Conservation (phyloP, 2,797 vertebrate species). For the Garrulus glandarius region DNA sequence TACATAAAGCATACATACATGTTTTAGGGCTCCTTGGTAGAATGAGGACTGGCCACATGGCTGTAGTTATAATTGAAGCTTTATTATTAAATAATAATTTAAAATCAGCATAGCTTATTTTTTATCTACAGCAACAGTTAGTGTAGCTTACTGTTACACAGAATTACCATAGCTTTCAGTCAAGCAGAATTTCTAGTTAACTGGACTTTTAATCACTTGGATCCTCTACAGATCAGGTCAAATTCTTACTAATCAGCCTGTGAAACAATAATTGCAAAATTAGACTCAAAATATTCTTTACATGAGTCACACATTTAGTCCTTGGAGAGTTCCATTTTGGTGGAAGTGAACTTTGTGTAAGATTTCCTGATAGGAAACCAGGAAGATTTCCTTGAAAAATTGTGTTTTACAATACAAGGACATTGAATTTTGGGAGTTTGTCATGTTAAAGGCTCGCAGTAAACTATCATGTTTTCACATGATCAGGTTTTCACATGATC, state of each 20-base stretch:
- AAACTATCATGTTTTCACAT: background rate
- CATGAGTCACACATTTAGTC: rapidly evolving
- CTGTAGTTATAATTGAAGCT: background rate
- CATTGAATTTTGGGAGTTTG: background rate
- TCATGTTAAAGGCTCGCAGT: background rate
- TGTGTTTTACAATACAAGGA: background rate
- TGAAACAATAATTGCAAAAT: background rate
- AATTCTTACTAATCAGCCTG: background rate
- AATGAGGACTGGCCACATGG: background rate
- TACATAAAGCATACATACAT: background rate
- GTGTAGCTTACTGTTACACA: background rate
- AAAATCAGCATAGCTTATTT: background rate
- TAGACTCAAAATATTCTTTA: background rate
- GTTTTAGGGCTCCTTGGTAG: background rate
- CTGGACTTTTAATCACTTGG: background rate
- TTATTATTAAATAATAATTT: background rate
- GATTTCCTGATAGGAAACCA: background rate
- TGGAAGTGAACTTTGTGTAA: background rate
- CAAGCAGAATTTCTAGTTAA: background rate
- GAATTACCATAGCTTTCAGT: background rate
- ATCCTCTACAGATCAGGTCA: background rate
- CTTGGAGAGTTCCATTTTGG: background rate
- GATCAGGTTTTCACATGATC: background rate
- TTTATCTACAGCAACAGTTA: background rate
- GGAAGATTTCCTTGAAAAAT: background rate